Percentiles rank a stretch among this genome's conserved stretches.
These are phyloP conservation scores for Triplophysa dalaica DNA, from an alignment of 2,113 vertebrate species.

Conservation along the genomic window DNA sequence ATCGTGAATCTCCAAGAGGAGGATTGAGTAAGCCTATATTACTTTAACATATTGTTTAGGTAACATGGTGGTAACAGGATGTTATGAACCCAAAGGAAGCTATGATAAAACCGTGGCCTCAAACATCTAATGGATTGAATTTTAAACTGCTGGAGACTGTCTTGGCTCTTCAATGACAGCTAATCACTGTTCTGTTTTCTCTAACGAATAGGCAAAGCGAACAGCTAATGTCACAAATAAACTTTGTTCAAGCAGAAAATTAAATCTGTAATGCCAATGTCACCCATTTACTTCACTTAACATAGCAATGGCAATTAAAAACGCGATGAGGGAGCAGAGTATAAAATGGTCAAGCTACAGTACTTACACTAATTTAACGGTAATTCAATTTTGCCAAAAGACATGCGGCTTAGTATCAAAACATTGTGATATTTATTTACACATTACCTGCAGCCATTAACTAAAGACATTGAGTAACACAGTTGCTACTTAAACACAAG, in stretches of 20 bases:
- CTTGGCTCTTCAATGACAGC: slow-evolving; percentile 19
- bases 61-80: neutral
- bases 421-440: neutral
- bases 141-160: slow-evolving; percentile 7
- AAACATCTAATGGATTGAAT: slow-evolving; percentile 30
- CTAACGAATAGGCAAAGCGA: neutral
- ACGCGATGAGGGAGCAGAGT: neutral
- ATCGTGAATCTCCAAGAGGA: neutral
- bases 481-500: slow-evolving; percentile 1
- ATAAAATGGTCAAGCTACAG: slow-evolving; percentile 4
- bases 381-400: too few species aligned
- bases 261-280: neutral
- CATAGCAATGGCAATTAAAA: neutral
- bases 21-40: neutral
- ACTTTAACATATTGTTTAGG: neutral
- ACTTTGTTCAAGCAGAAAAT: neutral
- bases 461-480: neutral
- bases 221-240: neutral
- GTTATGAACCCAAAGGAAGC: slow-evolving; percentile 3
- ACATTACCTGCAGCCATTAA: neutral
- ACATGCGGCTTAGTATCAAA: neutral
- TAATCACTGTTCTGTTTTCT: slow-evolving; percentile 12
- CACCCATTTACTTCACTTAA: neutral
- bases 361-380: neutral
- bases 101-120: slow-evolving; percentile 24